Evolutionary conservation across 2,888 invertebrate species (phyloP).

Genomic region (Netelia fuscicornis): DNA sequence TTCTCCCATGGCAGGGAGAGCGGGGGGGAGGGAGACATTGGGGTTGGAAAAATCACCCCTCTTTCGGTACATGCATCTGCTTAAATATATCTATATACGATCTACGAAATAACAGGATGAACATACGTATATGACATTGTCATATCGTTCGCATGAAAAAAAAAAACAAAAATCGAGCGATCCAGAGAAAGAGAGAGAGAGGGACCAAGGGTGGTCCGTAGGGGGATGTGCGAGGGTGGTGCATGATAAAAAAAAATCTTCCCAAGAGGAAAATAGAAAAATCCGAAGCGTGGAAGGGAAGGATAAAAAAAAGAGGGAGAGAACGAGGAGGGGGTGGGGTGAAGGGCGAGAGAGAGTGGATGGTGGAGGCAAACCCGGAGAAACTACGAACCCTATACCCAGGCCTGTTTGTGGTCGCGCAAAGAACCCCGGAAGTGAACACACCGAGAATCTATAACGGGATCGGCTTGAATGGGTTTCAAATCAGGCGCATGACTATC

Average conservation of each 20-base stretch:
- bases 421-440: conserved; percentile 82
- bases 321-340: background rate
- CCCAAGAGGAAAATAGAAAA: conserved; percentile 54
- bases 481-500: conserved; percentile 81
- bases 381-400: conserved; percentile 28
- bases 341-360: conserved; percentile 12
- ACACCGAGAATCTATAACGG: conserved; percentile 74
- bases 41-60: conserved; percentile 41
- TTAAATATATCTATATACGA: no score
- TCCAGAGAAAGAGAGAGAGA: background rate
- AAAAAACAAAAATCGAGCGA: conserved; percentile 38
- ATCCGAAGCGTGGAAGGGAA: conserved; percentile 17
- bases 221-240: background rate
- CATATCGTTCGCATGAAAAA: background rate
- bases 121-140: background rate
- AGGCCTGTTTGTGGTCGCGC: conserved; percentile 45
- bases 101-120: no score
- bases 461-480: conserved; percentile 84
- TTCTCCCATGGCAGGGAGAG: background rate
- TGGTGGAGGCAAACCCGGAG: conserved; percentile 30
- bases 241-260: background rate
- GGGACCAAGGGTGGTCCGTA: background rate
- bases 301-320: conserved; percentile 9
- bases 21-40: no score
- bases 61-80: conserved; percentile 3